Evolutionary conservation across 2,888 invertebrate species (phyloP), one percentile per base, ranked within the genome.

Genomic region (Pycnomerus fuliginosus): DNA sequence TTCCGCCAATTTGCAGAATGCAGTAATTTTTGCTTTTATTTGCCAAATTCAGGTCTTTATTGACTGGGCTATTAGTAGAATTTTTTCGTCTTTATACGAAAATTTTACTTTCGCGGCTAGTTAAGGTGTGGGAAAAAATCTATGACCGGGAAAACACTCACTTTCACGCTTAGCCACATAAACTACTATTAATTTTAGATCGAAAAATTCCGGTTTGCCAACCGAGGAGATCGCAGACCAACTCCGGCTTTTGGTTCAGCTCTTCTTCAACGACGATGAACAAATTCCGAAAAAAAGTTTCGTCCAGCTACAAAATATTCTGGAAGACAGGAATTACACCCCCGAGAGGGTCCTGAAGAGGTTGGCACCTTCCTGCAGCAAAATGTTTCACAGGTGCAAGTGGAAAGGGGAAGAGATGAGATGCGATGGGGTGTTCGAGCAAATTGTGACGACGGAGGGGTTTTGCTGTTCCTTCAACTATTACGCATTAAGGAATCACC

Each of bases 401-500:
- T 70, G 69, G 68, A 67, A 68, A 52, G 65, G 64, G 3, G 60
- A 64, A 31, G 53, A 54, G 31, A 53, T 55, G 29, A 46, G 55
- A 14, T 70, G 70, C 29, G 57, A 56, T 3, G 56, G 45, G 35
- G 43, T 70, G 27, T 70, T 70, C 41, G 61, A 65, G 44, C 52
- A 47, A 36, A 53, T 63, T 16, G 55, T 47, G 52, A 66, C 63
- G 5, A 37, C 58, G 1, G 49, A 63, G 33, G 64, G 80, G 15
- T 61, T 76, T 1, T 86, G 86, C 52, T 86, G 86, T 58, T 71
- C 79, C 1, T 85, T 85, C 53, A 84, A 83, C 60, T 81, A 81
- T 55, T 76, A 74, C 34, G 79, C 75, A 0, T 55, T 73, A 1
- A 67, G 71, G 10, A 63, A 60, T 35, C 60, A 65, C 24, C 56